Evolutionary conservation across 1,140 invertebrate genomes (phyloP), one percentile per base, ranked within the genome.

Genomic region (Lepidurus couesii): DNA sequence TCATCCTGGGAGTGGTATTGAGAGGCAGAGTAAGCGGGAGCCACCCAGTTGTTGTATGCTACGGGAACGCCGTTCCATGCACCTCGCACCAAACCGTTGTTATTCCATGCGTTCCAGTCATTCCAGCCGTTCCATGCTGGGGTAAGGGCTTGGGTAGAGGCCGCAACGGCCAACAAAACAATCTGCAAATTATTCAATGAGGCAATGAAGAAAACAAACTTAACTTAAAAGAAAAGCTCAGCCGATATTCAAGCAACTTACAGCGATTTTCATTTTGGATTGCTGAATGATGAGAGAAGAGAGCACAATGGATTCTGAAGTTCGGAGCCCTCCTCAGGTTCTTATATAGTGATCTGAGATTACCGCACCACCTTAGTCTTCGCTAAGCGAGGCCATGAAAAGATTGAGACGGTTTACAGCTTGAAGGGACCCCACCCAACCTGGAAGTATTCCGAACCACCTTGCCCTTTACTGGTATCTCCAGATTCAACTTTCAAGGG

Each of bases 1-100:
- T 82, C 81, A 80, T 82, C 82, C 79, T 83, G 82, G 77, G 82
- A 78, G 73, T 83, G 82, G 74, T 83, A 83, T 77, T 83, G 78
- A 74, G 73, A 77, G 6, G 78, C 78, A 13, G 78, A 74, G 24
- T 16, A 78, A 42, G 77, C 77, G 43, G 77, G 77, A 11, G 77
- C 77, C n/a, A 21, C 53, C 53, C 53, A 65, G 13, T 65, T 65
- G 53, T 65, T 65, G 24, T 78, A 78, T 10, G 73, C 74, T 11
- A 77, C 11, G 10, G 78, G 80, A 73, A 34, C 65, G 21, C 42
- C 45, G 47, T 11, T 44, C 75, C 75, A 77, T 10, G 5, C 26
- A 13, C 16, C 8, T 21, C 53, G 16, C 16, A n/a, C 16, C 13
- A 65, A 42, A 43, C 47, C 47, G 43, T n/a, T n/a, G 26, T 13